Base-by-base conservation (phyloP, 1,140 invertebrate species). In the Lasaia peninsularis region DNA sequence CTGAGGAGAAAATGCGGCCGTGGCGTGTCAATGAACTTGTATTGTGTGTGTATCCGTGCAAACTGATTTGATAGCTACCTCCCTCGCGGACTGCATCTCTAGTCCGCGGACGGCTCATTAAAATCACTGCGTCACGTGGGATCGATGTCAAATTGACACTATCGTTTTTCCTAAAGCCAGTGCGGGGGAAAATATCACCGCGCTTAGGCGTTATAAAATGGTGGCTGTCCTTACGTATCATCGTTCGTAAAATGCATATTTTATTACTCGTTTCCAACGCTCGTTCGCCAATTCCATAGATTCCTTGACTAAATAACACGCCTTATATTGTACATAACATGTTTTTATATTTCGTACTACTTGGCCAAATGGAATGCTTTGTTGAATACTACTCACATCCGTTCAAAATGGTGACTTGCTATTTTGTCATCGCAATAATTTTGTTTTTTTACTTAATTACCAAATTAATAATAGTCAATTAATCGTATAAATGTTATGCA, bases 401-500 rank as follows among this genome's bases (percentile, higher is more conserved):
- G 88, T 79, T 91, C 91, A 91, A 92, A 92, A 92, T 92, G 91
- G 91, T 91, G 91, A 85, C 91, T 91, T 90, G 80, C 77, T 73
- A 78, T 28, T 85, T 84, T 82, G 71, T 62, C 58, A 75, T 71
- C 61, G 52, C 51, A 65, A 62, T 67, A 63, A 57, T 71, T 60
- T 24, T 31, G 48, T 57, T 64, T 50, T 60, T 61, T 60, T 59
- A 14, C 52, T 65, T 28, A 28, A 6, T 28, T 7, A 28, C n/a
- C 24, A 28, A 5, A 28, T 28, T 4, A 28, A 2, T 28, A 28
- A 4, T 28, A 3, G 24, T 28, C 8, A 6, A 5, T 28, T 28
- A 28, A 4, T 28, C 24, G 24, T 28, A 28, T 28, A 28, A 28
- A 28, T 28, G 5, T 28, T 4, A 28, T 28, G 5, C 2, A 6